Base-by-base conservation (phyloP, 2,797 vertebrate species). In the Hippocampus kuda region DNA sequence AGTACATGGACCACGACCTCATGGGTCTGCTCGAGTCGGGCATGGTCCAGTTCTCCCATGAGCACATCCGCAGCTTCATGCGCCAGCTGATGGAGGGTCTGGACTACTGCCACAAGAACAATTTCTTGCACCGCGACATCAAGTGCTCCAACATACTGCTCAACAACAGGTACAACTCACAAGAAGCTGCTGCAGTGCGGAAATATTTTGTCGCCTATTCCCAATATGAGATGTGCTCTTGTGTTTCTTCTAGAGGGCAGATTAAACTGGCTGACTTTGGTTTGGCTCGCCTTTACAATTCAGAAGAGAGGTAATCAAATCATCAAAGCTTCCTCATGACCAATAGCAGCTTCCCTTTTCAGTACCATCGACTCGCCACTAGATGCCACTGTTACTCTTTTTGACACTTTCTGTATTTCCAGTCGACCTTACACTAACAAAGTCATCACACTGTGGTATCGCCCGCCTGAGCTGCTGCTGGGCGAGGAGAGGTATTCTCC, bases 381-480 rank as follows among this genome's bases (percentile, higher is more conserved):
- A 81, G 85, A 70, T 85, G 86, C 83, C 26, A 76, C 59, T 81
- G 64, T 82, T 9, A 44, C 6, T 65, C 34, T 42, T 54, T 54
- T 54, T 24, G 22, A 54, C 53, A 54, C 53, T 54, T n/a, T 56
- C 10, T 56, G 6, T 81, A 0, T 46, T 27, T 77, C 22, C 86
- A 99, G 97, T 90, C 97, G 97, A 34, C 97, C 97, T 0, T 99
- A 99, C 85, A 99, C 97, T 77, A 99, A 99, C 81, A 99, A 99
- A 92, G 97, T 99, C 76, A 99, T 99, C 86, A 99, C 97, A n/a
- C 87, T 99, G 73, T 99, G 97, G 97, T 99, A 99, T 87, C 94
- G 97, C 27, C 97, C 97, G 16, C 97, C 97, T 1, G 97, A 99
- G 59, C 71, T 90, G 4, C 83, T 89, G 76, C 78, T 89, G 75